Evolutionary conservation across 2,113 vertebrate species (phyloP).

Genomic region (Nothobranchius furzeri): DNA sequence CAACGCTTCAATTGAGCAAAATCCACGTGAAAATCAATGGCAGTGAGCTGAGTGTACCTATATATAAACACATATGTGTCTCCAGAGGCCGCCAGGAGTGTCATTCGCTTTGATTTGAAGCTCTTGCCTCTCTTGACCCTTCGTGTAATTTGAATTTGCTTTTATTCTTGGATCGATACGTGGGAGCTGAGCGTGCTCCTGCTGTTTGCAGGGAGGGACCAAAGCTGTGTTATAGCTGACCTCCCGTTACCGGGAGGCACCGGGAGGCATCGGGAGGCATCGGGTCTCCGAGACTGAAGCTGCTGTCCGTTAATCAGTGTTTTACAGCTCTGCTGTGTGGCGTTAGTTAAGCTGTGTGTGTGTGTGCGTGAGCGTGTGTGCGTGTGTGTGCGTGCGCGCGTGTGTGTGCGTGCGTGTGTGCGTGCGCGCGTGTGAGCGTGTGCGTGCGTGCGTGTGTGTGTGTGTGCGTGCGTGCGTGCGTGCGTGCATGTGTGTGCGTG

Average conservation of each 20-base stretch:
- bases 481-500: too few species aligned
- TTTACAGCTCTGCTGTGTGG: conserved; percentile 34
- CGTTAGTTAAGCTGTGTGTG: conserved; percentile 27
- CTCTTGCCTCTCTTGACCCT: neutral
- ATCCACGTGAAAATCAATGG: conserved; percentile 61
- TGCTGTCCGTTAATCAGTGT: conserved; percentile 43
- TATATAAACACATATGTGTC: neutral
- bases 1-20: conserved; percentile 33
- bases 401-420: too few species aligned
- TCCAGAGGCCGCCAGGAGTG: conserved; percentile 8
- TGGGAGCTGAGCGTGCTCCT: neutral
- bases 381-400: too few species aligned
- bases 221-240: neutral
- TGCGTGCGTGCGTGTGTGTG: neutral
- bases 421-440: too few species aligned
- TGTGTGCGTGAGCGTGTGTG: conserved; percentile 10
- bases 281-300: neutral
- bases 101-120: conserved; percentile 1
- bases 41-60: conserved; percentile 11
- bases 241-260: neutral
- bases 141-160: conserved; percentile 13
- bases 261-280: conserved; percentile 6
- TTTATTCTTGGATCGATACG: neutral
- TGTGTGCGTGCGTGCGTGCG: conserved; percentile 18
- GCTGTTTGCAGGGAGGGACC: neutral